Evolutionary conservation across 2,113 vertebrate genomes (phyloP).

Genomic region (Trogon surrucura): DNA sequence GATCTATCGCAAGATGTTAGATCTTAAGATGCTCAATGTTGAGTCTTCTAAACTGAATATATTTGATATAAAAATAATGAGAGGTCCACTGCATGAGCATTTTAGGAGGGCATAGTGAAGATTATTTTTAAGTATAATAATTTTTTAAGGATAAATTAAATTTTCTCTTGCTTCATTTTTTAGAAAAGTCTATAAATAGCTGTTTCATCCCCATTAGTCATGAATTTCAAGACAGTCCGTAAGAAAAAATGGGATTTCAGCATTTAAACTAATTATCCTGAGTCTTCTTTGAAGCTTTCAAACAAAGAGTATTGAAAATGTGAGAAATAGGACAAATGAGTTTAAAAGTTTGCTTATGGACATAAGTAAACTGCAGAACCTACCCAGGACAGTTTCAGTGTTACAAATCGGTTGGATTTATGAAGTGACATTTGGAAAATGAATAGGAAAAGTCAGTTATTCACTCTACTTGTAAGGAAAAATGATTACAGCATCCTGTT

Average conservation of each 20-base stretch:
- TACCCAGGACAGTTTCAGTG: neutral
- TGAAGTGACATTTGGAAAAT: constrained; percentile 1
- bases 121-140: neutral
- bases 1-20: neutral
- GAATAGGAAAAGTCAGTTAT: neutral
- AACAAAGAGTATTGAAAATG: neutral
- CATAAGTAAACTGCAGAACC: neutral
- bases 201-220: neutral
- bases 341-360: neutral
- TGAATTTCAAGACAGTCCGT: neutral
- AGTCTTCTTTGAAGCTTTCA: constrained; percentile 9
- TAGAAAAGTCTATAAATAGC: neutral
- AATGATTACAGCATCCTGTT: neutral
- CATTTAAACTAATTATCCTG: constrained; percentile 16
- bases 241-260: constrained; percentile 22
- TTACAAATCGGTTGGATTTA: neutral
- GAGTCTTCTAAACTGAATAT: neutral
- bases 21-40: neutral
- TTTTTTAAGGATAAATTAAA: neutral
- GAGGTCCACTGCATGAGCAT: neutral
- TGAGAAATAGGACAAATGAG: neutral
- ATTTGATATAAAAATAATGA: neutral
- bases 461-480: neutral
- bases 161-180: neutral
- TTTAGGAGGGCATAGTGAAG: neutral